Evolutionary conservation across 2,888 invertebrate species (phyloP), one percentile per base, ranked within the genome.

Genomic region (Alviniconcha strummeri): DNA sequence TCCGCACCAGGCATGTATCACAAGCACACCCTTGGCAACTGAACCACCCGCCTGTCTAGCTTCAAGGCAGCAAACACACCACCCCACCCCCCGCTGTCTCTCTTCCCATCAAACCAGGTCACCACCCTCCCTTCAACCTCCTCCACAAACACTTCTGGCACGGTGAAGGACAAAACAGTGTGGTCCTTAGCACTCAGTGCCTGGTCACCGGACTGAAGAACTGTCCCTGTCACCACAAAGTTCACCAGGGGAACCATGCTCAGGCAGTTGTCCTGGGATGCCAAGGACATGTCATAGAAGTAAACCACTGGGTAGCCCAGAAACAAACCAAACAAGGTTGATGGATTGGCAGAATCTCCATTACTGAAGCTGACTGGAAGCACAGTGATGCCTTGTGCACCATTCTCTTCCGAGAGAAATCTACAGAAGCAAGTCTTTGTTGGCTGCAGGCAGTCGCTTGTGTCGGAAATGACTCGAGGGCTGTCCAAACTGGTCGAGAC

Each of bases 251-350:
- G 88, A 64, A 87, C 88, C 87, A 87, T 86, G 19, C 86, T 85
- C 52, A 90, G 83, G 81, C 88, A 89, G 78, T 87, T 89, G 3
- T 72, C 85, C 36, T 55, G n/a, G 56, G 84, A 57, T 4, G 74
- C 84, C 54, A 85, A 72, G 15, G 36, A n/a, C 57, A 83, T 77
- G 19, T 86, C 85, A 84, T 88, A 90, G 88, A 88, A 90, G 72
- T 90, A 90, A 5, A 90, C 78, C 1, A 88, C 84, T 36, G 90
- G 90, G 75, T 89, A 90, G 19, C 88, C 88, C 9, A 90, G 84
- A 75, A 89, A 78, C 36, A 89, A 56, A 52, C 90, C 90, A 85
- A 88, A 90, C 56, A 90, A 69, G 55, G 88, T 88, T 0, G 90
- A 85, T 8, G 87, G 82, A 80, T 89, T 89, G 64, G 83, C 84